Conservation (phyloP, 2,888 invertebrate species). For the Willowsia nigromaculata region DNA sequence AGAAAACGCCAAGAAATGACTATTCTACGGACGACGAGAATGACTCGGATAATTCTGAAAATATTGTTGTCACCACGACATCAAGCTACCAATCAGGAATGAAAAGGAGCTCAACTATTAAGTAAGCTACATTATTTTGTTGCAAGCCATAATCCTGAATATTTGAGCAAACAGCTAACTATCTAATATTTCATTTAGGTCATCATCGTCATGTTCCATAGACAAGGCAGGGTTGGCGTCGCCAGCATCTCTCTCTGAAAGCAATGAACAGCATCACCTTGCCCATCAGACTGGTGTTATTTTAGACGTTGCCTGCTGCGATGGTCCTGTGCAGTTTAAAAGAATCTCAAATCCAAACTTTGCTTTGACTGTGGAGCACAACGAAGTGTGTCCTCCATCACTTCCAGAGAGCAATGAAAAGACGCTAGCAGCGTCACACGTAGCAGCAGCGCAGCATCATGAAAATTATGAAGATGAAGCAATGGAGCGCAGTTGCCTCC, state of each 20-base stretch:
- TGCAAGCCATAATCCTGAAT: not conserved
- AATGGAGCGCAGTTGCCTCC: not conserved
- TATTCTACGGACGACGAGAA: not conserved
- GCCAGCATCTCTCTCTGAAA: not conserved
- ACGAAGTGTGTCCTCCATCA: slow-evolving; percentile 45
- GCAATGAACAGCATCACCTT: not conserved
- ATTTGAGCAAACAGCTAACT: not conserved
- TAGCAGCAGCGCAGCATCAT: not conserved
- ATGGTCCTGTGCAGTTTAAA: slow-evolving; percentile 93
- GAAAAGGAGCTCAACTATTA: not conserved
- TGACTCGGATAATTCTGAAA: slow-evolving; percentile 53
- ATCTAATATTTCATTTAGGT: not conserved
- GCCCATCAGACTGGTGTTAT: slow-evolving; percentile 80
- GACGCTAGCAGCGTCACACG: not conserved
- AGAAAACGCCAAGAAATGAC: not conserved
- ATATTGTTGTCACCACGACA: slow-evolving; percentile 47
- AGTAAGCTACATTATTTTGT: not conserved
- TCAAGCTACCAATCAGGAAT: not conserved
- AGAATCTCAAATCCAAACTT: slow-evolving; percentile 92
- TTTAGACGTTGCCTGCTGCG: slow-evolving; percentile 93
- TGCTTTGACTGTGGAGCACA: slow-evolving; percentile 81
- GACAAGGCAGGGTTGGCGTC: not conserved
- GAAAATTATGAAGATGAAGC: not conserved
- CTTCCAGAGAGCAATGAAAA: not conserved
- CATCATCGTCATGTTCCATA: not conserved